Conservation (phyloP, 1,140 invertebrate genomes). For the Hycleus phaleratus region DNA sequence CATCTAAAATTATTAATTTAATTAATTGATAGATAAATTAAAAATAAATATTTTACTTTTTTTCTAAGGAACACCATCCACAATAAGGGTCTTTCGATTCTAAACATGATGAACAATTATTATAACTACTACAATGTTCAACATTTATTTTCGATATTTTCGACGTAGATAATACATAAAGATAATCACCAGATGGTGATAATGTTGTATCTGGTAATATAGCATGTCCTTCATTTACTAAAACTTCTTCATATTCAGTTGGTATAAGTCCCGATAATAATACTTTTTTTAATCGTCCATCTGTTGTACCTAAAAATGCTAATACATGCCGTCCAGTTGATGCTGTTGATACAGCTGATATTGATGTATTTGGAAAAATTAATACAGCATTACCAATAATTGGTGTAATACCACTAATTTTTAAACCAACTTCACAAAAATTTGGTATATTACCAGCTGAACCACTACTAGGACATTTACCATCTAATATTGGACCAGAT, state of each 20-base stretch:
- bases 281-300: slow-evolving; percentile 74
- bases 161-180: slow-evolving; percentile 64
- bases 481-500: slow-evolving; percentile 82
- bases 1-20: slow-evolving; percentile 49
- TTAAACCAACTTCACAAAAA: slow-evolving; percentile 86
- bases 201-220: slow-evolving; percentile 78
- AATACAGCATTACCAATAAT: slow-evolving; percentile 66
- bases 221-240: slow-evolving; percentile 60
- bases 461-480: slow-evolving; percentile 78
- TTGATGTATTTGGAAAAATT: slow-evolving; percentile 69
- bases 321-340: slow-evolving; percentile 83
- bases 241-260: slow-evolving; percentile 69
- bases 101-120: slow-evolving; percentile 83
- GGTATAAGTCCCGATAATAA: slow-evolving; percentile 56
- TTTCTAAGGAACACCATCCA: slow-evolving; percentile 96
- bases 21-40: too few relatives aligned
- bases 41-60: slow-evolving; percentile 49
- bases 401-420: slow-evolving; percentile 81
- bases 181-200: slow-evolving; percentile 63
- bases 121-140: slow-evolving; percentile 84
- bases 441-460: slow-evolving; percentile 83
- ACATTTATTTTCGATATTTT: slow-evolving; percentile 80
- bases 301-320: slow-evolving; percentile 79
- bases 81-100: slow-evolving; percentile 94
- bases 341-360: slow-evolving; percentile 75